Percentiles rank a stretch among this genome's conserved stretches.
These are phyloP conservation scores for Brachynemurus nebulosus DNA, from an alignment of 2,888 invertebrate genomes.

Conservation along the genomic window DNA sequence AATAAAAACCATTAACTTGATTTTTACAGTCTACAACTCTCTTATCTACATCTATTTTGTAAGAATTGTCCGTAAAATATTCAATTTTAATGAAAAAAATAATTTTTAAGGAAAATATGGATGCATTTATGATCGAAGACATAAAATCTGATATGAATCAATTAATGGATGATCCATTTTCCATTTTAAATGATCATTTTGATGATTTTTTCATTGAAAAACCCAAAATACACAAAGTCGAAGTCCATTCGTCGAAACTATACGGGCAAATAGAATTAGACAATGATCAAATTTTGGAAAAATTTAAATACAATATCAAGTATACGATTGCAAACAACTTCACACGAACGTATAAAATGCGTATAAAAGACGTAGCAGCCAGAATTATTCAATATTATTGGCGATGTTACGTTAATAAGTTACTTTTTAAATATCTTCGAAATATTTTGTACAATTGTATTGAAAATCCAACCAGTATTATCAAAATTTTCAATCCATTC, in stretches of 20 bases:
- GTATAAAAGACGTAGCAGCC: constrained; percentile 1
- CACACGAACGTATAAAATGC: not conserved
- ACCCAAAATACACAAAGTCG: too few relatives aligned
- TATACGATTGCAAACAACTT: not conserved
- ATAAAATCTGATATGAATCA: too few relatives aligned
- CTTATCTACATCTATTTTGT: too few relatives aligned
- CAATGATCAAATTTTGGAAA: not conserved
- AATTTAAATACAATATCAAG: not conserved
- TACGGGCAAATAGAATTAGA: not conserved
- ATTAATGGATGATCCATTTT: too few relatives aligned
- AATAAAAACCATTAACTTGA: too few relatives aligned
- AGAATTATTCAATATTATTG: constrained; percentile 3
- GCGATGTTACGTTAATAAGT: not conserved
- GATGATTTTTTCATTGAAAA: not conserved
- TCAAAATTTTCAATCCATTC: constrained; percentile 7
- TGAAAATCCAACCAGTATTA: constrained; percentile 2
- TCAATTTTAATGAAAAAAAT: too few relatives aligned
- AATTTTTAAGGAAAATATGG: too few relatives aligned
- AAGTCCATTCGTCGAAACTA: too few relatives aligned
- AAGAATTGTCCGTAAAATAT: too few relatives aligned
- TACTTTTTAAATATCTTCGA: not conserved
- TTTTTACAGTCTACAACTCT: too few relatives aligned
- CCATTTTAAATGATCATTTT: not conserved
- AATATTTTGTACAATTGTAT: constrained; percentile 1
- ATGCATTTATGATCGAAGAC: too few relatives aligned